These are phyloP conservation scores for Microcebus murinus DNA, from an alignment of 2,113 vertebrate species.

Conservation along the genomic window DNA sequence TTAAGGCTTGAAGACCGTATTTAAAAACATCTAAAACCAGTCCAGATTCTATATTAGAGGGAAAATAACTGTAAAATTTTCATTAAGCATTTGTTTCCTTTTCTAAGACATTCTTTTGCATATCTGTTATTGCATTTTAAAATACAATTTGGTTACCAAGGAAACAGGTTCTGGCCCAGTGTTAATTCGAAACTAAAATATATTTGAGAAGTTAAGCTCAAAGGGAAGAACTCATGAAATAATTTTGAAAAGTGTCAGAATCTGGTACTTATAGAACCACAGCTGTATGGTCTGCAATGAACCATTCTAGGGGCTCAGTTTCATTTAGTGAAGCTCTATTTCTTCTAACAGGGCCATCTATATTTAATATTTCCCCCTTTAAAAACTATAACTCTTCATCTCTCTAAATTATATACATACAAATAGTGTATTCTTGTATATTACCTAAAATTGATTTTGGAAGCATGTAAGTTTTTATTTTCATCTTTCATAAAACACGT, in stretches of 20 bases:
- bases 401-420: conserved; percentile 57
- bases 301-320: conserved; percentile 63
- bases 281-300: conserved; percentile 77
- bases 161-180: conserved; percentile 96
- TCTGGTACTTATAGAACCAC: conserved; percentile 61
- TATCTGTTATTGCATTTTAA: conserved; percentile 84
- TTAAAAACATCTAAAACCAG: conserved; percentile 74
- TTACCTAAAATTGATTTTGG: conserved; percentile 75
- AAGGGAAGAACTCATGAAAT: conserved; percentile 73
- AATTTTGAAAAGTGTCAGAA: conserved; percentile 73
- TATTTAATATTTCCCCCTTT: conserved; percentile 75
- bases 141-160: conserved; percentile 94
- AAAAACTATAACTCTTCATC: conserved; percentile 74
- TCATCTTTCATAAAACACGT: conserved; percentile 79
- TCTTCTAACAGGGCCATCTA: conserved; percentile 79
- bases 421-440: conserved; percentile 72
- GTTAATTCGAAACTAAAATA: conserved; percentile 91
- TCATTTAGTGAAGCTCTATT: conserved; percentile 74
- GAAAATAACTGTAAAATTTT: conserved; percentile 74
- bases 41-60: conserved; percentile 73
- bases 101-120: conserved; percentile 79
- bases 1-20: conserved; percentile 74
- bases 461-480: conserved; percentile 74
- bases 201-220: conserved; percentile 83
- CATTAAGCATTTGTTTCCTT: conserved; percentile 80